Evolutionary conservation across 1,140 invertebrate species (phyloP).

Genomic region (Linepithema humile): DNA sequence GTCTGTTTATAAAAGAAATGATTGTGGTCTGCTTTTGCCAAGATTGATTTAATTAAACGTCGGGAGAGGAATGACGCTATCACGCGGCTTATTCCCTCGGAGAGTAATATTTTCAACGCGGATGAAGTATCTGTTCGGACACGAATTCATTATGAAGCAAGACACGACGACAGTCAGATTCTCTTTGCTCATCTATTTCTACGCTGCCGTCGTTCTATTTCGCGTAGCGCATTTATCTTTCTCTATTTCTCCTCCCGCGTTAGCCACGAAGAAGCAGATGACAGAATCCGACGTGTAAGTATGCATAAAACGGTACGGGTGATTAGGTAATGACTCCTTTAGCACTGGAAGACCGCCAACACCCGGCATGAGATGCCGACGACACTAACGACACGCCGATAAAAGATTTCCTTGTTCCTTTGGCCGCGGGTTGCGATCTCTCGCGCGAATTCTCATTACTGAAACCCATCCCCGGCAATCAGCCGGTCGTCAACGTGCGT

Average conservation of each 20-base stretch:
- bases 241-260: slow-evolving; percentile 51
- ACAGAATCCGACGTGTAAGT: slow-evolving; percentile 60
- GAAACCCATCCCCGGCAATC: slow-evolving; percentile 23
- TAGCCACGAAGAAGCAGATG: slow-evolving; percentile 46
- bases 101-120: slow-evolving; percentile 13
- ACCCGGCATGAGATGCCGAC: slow-evolving; percentile 30
- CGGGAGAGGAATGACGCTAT: not conserved
- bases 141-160: slow-evolving; percentile 16
- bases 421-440: slow-evolving; percentile 5
- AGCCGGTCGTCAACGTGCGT: not conserved
- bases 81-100: not conserved
- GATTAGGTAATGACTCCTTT: slow-evolving; percentile 69
- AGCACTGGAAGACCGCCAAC: slow-evolving; percentile 65
- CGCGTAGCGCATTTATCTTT: slow-evolving; percentile 53
- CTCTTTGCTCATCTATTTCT: slow-evolving; percentile 46
- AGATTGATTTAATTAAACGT: slow-evolving; percentile 7
- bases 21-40: too few relatives aligned
- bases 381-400: slow-evolving; percentile 65
- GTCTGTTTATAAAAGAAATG: too few relatives aligned
- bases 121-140: slow-evolving; percentile 43
- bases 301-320: slow-evolving; percentile 66
- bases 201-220: slow-evolving; percentile 31
- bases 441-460: slow-evolving; percentile 10
- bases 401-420: slow-evolving; percentile 66
- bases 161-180: not conserved